These are phyloP conservation scores for Anoncus sp. DNA, from an alignment of 2,888 invertebrate species.

Conservation along the genomic window DNA sequence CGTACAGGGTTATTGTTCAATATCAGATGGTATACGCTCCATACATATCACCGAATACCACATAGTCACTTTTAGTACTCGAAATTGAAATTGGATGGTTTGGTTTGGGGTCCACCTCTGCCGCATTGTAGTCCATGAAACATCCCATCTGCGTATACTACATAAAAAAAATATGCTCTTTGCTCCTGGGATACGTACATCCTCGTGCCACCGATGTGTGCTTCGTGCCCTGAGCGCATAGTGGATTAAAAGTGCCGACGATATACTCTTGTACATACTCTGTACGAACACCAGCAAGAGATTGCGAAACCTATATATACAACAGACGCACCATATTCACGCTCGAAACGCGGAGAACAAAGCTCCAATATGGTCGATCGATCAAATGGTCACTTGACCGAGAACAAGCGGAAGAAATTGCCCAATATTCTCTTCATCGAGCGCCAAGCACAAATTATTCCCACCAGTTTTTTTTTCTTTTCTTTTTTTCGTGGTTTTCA, in stretches of 20 bases:
- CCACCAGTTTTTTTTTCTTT: not conserved
- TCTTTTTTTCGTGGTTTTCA: not conserved
- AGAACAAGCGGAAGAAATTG: slow-evolving; percentile 36
- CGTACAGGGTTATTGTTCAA: not conserved
- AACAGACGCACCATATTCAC: not conserved
- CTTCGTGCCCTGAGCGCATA: slow-evolving; percentile 1
- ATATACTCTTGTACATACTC: not conserved
- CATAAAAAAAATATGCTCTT: not conserved
- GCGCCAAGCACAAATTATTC: not conserved
- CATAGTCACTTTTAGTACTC: slow-evolving; percentile 45
- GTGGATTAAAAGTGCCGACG: slow-evolving; percentile 32
- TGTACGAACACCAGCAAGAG: too few species aligned
- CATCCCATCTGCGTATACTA: not conserved
- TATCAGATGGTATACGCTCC: not conserved
- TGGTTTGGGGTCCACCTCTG: slow-evolving; percentile 8
- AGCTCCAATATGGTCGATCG: slow-evolving; percentile 20
- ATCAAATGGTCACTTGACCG: slow-evolving; percentile 47
- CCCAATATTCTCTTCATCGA: slow-evolving; percentile 5
- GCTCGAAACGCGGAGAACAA: slow-evolving; percentile 24
- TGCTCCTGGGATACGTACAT: not conserved
- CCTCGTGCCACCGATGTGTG: not conserved
- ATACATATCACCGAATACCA: slow-evolving; percentile 10
- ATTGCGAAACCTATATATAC: too few species aligned
- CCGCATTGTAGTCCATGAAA: slow-evolving; percentile 39
- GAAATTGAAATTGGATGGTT: slow-evolving; percentile 51